Evolutionary conservation across 2,797 vertebrate species (phyloP).

Genomic region (Glossophaga mutica): DNA sequence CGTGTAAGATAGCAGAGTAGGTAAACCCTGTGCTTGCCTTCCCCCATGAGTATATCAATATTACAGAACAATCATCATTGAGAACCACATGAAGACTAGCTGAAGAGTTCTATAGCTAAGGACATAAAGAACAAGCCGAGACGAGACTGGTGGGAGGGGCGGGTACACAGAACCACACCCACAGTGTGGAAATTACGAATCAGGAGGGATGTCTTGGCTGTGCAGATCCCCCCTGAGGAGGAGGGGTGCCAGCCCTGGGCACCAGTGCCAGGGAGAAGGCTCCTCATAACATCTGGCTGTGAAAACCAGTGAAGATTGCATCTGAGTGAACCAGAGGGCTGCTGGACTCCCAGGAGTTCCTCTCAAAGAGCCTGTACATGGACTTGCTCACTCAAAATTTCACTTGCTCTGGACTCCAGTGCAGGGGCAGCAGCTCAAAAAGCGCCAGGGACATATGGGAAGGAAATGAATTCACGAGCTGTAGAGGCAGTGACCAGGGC

Average conservation of each 20-base stretch:
- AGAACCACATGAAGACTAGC: background rate
- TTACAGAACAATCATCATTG: background rate
- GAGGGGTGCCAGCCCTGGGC: background rate
- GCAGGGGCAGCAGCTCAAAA: background rate
- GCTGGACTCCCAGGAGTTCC: background rate
- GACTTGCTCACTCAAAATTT: background rate
- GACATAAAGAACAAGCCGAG: background rate
- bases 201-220: background rate
- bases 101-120: background rate
- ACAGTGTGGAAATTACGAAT: background rate
- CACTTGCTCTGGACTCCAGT: background rate
- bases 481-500: too few relatives aligned
- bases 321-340: background rate
- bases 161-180: background rate
- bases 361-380: background rate
- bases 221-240: background rate
- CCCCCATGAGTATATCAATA: background rate
- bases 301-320: background rate
- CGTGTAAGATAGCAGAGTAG: background rate
- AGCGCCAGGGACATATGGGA: background rate
- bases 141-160: background rate
- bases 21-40: background rate
- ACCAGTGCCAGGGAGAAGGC: background rate
- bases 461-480: too few relatives aligned
- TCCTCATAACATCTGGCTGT: background rate